Evolutionary conservation across 2,113 vertebrate genomes (phyloP), one percentile per base, ranked within the genome.

Genomic region (Gymnarchus niloticus): DNA sequence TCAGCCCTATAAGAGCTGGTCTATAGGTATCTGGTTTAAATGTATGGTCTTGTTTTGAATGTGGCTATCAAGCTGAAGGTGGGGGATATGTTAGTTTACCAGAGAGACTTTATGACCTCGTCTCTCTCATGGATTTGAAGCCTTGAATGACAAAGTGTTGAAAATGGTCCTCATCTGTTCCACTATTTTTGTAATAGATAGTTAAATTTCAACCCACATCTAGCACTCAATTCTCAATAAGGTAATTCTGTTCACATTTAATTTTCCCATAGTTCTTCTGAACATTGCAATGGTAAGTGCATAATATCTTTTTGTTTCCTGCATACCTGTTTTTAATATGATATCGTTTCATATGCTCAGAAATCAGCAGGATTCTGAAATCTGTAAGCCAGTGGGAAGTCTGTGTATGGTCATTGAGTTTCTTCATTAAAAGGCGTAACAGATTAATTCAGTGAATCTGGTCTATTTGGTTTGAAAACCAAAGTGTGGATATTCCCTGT

Each of bases 321-420:
- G 69, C 52, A 82, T 83, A 37, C 37, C 54, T 81, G 25, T 25
- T 56, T 83, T 85, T 87, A 89, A 88, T 86, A 84, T 76, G 82
- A 87, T 87, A 59, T 76, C 88, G 84, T 73, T 73, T 73, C 87
- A 84, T 14, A 48, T n/a, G 73, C 48, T 85, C 81, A 87, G 51
- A 85, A 57, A 48, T 81, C 87, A 89, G 85, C 88, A 83, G 87
- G 87, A 87, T 89, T 87, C 85, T 84, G 41, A 56, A 51, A 86
- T 86, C 85, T 85, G 69, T 78, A 85, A 41, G 85, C 51, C 52
- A 56, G 65, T 54, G 69, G 85, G 85, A 86, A 77, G 77, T 48
- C 23, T 41, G 56, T 54, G 23, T 52, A 46, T 57, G 80, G 56
- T 85, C 21, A 51, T 14, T 28, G 28, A 14, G 8, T 49, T 41